Evolutionary conservation across 2,797 vertebrate species (phyloP).

Genomic region (Ataeniobius toweri): DNA sequence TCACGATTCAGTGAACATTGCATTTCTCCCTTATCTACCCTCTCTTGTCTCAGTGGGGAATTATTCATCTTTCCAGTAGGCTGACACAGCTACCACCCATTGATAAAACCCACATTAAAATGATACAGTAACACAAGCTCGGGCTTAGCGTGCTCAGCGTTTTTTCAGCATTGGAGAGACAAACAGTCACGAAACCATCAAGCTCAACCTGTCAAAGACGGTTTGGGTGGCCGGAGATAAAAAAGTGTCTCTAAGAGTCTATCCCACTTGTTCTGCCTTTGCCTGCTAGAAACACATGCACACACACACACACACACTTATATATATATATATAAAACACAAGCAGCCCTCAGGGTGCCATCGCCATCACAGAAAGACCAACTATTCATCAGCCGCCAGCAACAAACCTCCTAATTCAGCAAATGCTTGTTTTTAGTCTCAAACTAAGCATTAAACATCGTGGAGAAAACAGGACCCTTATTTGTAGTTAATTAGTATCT

Average conservation of each 20-base stretch:
- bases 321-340: slow-evolving; percentile 10
- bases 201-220: slow-evolving; percentile 73
- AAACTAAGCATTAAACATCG: slow-evolving; percentile 53
- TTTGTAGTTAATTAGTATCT: slow-evolving; percentile 68
- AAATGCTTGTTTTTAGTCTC: slow-evolving; percentile 63
- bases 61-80: slow-evolving; percentile 64
- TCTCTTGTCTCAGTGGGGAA: slow-evolving; percentile 64
- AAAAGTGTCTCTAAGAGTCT: slow-evolving; percentile 25
- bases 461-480: slow-evolving; percentile 32
- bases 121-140: slow-evolving; percentile 67
- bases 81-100: slow-evolving; percentile 56
- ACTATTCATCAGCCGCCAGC: slow-evolving; percentile 82
- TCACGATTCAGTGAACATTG: slow-evolving; percentile 61
- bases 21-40: slow-evolving; percentile 50
- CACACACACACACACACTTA: slow-evolving; percentile 13
- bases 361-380: slow-evolving; percentile 77
- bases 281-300: slow-evolving; percentile 11
- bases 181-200: slow-evolving; percentile 70
- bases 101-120: slow-evolving; percentile 75
- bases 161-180: slow-evolving; percentile 46
- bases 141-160: slow-evolving; percentile 48
- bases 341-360: slow-evolving; percentile 75
- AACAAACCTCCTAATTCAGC: slow-evolving; percentile 81
- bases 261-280: slow-evolving; percentile 35
- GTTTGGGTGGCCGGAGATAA: slow-evolving; percentile 61